Conservation (phyloP, 2,113 vertebrate genomes). For the Dolichotis patagonum region DNA sequence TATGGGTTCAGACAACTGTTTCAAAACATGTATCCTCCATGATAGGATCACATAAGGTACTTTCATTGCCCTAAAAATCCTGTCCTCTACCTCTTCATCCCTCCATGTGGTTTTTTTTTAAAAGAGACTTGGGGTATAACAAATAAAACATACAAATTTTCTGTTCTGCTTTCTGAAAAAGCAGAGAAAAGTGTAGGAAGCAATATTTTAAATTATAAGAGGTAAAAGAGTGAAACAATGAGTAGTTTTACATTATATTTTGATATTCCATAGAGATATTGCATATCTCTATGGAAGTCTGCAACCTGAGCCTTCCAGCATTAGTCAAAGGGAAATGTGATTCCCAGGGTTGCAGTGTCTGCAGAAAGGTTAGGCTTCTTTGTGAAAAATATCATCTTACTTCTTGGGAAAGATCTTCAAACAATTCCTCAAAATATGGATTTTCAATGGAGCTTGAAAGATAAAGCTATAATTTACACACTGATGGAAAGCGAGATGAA, state of each 20-base stretch:
- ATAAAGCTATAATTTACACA: constrained; percentile 61
- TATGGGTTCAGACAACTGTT: background rate
- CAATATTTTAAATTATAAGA: constrained; percentile 58
- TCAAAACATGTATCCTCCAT: background rate
- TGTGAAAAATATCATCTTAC: constrained; percentile 56
- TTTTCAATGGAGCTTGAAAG: constrained; percentile 62
- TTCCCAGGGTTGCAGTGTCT: background rate
- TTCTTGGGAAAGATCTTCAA: constrained; percentile 57
- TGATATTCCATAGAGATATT: too few species aligned
- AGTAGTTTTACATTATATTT: constrained; percentile 41
- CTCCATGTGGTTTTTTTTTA: constrained; percentile 33
- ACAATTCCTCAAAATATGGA: constrained; percentile 51
- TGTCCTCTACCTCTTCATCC: constrained; percentile 28
- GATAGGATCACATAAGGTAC: background rate
- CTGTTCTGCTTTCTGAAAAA: constrained; percentile 10
- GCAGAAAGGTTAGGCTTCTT: constrained; percentile 36
- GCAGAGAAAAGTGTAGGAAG: constrained; percentile 8
- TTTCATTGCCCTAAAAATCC: constrained; percentile 35
- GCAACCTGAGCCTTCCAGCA: constrained; percentile 42
- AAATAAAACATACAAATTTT: constrained; percentile 44
- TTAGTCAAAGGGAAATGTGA: constrained; percentile 41
- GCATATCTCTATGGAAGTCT: constrained; percentile 4
- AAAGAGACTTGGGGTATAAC: constrained; percentile 29
- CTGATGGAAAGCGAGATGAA: constrained; percentile 4
- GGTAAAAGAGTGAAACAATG: constrained; percentile 10